Conservation (phyloP, 1,140 invertebrate species). For the Tribolium madens region DNA sequence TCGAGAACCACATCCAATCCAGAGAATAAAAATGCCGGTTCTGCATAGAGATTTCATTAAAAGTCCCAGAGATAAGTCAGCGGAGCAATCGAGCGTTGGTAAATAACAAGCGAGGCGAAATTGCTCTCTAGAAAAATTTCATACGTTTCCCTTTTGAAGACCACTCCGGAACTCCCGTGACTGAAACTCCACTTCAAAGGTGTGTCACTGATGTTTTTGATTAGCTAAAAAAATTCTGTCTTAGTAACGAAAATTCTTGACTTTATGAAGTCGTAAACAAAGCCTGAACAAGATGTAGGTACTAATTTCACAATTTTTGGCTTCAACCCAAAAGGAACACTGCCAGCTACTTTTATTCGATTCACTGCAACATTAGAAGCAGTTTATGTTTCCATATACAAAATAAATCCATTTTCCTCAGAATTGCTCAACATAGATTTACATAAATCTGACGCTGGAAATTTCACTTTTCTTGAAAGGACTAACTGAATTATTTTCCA, state of each 20-base stretch:
- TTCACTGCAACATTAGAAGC: slow-evolving; percentile 18
- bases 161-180: background rate
- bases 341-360: slow-evolving; percentile 34
- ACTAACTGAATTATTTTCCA: background rate
- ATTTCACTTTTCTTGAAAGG: slow-evolving; percentile 20
- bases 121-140: slow-evolving; percentile 13
- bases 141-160: slow-evolving; percentile 13
- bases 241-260: slow-evolving; percentile 13
- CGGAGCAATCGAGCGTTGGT: slow-evolving; percentile 28
- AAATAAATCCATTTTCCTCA: slow-evolving; percentile 26
- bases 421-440: slow-evolving; percentile 4
- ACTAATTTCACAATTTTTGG: slow-evolving; percentile 30
- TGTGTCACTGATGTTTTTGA: background rate
- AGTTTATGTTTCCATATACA: slow-evolving; percentile 35
- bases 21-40: slow-evolving; percentile 17
- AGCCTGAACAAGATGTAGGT: slow-evolving; percentile 4
- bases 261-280: slow-evolving; percentile 16
- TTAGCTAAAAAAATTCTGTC: background rate
- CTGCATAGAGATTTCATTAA: slow-evolving; percentile 36
- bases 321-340: background rate
- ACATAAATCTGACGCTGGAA: slow-evolving; percentile 5
- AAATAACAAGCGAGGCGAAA: slow-evolving; percentile 26
- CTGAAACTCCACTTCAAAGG: background rate
- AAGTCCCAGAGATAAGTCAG: slow-evolving; percentile 32
- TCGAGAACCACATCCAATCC: background rate